Evolutionary conservation across 2,797 vertebrate genomes (phyloP), one percentile per base, ranked within the genome.

Genomic region (Mastacembelus armatus): DNA sequence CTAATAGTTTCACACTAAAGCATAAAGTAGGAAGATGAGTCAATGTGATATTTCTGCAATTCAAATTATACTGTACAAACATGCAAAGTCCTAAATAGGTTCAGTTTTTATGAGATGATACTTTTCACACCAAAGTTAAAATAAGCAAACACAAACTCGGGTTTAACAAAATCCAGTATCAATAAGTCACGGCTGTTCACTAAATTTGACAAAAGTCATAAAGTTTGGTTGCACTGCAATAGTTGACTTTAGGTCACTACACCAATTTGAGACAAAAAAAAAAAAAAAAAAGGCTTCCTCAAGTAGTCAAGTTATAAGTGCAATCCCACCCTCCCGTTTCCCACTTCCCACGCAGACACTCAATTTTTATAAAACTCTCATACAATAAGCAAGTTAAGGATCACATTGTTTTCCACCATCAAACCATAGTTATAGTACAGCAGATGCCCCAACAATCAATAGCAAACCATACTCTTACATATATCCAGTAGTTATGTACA

Each of bases 241-340:
- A 73, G 82, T 68, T 36, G 54, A 82, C 62, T 78, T 55, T 35
- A 80, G 78, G 66, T 74, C 78, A 92, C 83, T 65, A 87, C 67
- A 90, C 60, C 57, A 48, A 83, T 67, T 76, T 83, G 65, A 84
- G 71, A 90, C 62, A 21, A 74, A 71, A n/a, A 39, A 55, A 72
- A 82, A 74, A 80, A 68, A 80, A n/a, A n/a, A n/a, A n/a, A n/a
- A n/a, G 78, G 64, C 71, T 88, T 91, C 81, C 86, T 90, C 78
- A 91, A 92, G 90, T 88, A 92, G 89, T 91, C 86, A 89, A 86
- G 83, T 84, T 77, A 81, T 89, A 89, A 89, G 89, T 91, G 89
- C 88, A 90, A 78, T 84, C 85, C 70, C 78, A 44, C 69, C 49
- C 64, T 52, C 32, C 56, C 5, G 6, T 14, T 7, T 61, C 42